Evolutionary conservation across 2,113 vertebrate genomes (phyloP).

Genomic region (Hiodon tergisus): DNA sequence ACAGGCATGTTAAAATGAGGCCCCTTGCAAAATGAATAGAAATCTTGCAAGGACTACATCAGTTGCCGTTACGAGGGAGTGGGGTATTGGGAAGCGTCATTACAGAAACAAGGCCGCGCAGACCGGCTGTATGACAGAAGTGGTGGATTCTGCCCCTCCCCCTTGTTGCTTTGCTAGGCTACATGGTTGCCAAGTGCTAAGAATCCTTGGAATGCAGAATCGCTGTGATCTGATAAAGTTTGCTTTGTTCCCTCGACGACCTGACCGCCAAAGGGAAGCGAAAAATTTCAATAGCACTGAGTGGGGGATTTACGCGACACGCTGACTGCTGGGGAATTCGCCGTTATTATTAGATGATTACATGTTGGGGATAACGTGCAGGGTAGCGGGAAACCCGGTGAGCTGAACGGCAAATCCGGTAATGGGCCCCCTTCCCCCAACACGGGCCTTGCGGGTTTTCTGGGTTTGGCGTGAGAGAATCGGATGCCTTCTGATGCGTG

Average conservation of each 20-base stretch:
- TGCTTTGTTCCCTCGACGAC: conserved; percentile 74
- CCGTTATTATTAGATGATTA: conserved; percentile 15
- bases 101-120: not conserved
- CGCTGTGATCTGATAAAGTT: conserved; percentile 68
- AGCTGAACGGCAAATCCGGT: not conserved
- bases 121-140: not conserved
- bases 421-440: not conserved
- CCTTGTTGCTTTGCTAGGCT: conserved; percentile 39
- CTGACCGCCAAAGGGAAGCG: conserved; percentile 62
- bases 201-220: conserved; percentile 74
- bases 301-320: conserved; percentile 58
- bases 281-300: conserved; percentile 63
- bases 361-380: not conserved
- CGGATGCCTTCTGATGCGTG: too few species aligned
- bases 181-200: conserved; percentile 62
- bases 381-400: not conserved
- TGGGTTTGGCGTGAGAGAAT: not conserved
- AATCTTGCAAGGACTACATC: not conserved
- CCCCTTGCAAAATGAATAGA: not conserved
- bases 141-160: conserved; percentile 32
- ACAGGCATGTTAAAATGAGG: too few species aligned
- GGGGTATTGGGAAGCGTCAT: conserved; percentile 4
- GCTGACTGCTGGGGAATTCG: conserved; percentile 41
- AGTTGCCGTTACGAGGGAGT: conserved; percentile 6
- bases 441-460: not conserved